Conservation (phyloP, 2,797 vertebrate genomes). For the Carduelis carduelis region DNA sequence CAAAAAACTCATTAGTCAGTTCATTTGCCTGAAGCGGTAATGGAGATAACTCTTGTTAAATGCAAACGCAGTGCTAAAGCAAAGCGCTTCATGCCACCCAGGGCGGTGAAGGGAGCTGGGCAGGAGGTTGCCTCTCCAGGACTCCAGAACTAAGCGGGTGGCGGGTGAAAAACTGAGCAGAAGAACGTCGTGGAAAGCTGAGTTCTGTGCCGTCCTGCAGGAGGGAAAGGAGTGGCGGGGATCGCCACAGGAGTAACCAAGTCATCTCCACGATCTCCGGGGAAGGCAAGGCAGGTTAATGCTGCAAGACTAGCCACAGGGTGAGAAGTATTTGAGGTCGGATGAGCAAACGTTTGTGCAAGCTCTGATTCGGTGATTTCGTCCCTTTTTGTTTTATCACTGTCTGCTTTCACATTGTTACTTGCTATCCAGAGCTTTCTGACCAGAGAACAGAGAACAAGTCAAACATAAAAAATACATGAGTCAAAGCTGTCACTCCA, state of each 20-base stretch:
- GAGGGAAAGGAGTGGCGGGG: background rate
- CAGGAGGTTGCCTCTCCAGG: background rate
- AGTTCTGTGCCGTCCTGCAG: background rate
- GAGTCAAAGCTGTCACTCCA: background rate
- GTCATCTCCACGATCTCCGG: background rate
- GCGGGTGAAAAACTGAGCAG: background rate
- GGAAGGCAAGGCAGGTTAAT: background rate
- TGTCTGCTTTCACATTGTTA: background rate
- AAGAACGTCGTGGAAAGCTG: background rate
- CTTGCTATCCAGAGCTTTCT: background rate
- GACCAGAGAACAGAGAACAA: background rate
- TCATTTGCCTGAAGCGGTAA: conserved; percentile 70
- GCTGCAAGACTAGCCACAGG: background rate
- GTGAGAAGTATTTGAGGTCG: background rate
- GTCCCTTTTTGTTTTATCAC: background rate
- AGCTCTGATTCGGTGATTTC: background rate
- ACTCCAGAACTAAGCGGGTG: background rate
- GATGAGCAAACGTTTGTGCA: background rate
- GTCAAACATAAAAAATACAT: background rate
- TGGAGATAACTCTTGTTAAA: conserved; percentile 1
- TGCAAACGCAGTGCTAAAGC: background rate
- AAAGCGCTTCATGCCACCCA: background rate
- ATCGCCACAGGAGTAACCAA: background rate
- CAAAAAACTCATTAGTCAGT: conserved; percentile 77
- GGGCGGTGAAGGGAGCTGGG: background rate